These are phyloP conservation scores for Falco novaeseelandiae DNA, from an alignment of 2,797 vertebrate genomes.

Conservation along the genomic window DNA sequence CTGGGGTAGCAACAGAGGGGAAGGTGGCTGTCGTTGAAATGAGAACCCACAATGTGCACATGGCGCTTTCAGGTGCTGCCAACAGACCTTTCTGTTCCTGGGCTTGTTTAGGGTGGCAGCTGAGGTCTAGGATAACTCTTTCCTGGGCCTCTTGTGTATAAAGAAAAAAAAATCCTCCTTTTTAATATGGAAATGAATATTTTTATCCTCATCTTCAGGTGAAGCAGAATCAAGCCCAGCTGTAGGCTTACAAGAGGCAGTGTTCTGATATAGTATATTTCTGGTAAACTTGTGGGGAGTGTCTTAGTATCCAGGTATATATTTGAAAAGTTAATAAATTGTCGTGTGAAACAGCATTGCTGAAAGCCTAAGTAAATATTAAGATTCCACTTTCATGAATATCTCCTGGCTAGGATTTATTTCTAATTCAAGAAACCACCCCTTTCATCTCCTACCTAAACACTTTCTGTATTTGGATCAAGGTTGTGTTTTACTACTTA, in stretches of 20 bases:
- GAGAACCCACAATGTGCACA: rapidly evolving
- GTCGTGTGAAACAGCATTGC: not conserved
- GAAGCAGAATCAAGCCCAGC: not conserved
- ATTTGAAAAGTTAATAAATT: slow-evolving; percentile 15
- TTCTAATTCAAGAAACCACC: slow-evolving; percentile 38
- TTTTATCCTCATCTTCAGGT: not conserved
- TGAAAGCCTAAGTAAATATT: slow-evolving; percentile 58
- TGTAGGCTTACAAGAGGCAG: not conserved
- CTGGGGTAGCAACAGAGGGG: not conserved
- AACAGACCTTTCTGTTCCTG: not conserved
- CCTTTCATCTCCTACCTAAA: slow-evolving; percentile 45
- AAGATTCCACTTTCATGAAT: not conserved
- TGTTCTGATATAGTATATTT: not conserved
- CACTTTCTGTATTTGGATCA: slow-evolving; percentile 22
- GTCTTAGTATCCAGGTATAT: not conserved
- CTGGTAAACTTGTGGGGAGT: not conserved
- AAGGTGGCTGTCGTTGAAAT: too few species aligned
- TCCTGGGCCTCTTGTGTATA: not conserved
- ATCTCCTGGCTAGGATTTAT: slow-evolving; percentile 8
- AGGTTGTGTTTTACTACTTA: slow-evolving; percentile 25
- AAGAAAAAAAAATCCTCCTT: not conserved
- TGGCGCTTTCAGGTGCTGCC: not conserved
- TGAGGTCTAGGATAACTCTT: not conserved
- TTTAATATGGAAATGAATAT: not conserved
- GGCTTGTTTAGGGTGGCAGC: not conserved